These are phyloP conservation scores for Zelleria hepariella DNA, from an alignment of 2,888 invertebrate genomes.

Conservation along the genomic window DNA sequence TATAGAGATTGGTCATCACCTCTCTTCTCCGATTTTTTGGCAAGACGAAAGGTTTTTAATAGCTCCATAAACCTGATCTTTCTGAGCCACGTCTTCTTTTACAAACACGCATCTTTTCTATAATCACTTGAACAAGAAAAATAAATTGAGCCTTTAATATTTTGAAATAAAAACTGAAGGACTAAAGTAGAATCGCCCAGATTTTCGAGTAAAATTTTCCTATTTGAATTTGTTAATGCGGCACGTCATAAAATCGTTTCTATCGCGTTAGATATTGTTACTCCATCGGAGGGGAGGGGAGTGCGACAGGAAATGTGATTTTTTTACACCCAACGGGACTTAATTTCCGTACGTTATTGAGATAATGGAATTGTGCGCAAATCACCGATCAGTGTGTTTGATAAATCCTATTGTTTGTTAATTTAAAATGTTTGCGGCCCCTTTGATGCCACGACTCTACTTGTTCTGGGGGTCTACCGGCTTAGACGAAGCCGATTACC, in stretches of 20 bases:
- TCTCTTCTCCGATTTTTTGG: too few species aligned
- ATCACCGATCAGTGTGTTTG: neutral
- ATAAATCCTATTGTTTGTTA: neutral
- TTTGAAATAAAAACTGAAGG: neutral
- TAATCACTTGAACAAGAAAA: too few species aligned
- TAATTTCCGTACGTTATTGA: conserved; percentile 2
- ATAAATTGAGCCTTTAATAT: neutral
- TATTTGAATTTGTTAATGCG: conserved; percentile 38
- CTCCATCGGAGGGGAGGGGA: neutral
- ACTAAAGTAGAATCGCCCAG: neutral
- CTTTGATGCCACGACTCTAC: too few species aligned
- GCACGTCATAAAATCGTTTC: conserved; percentile 46
- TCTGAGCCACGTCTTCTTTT: too few species aligned
- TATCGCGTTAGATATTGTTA: conserved; percentile 14
- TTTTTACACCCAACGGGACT: neutral
- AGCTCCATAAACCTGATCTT: too few species aligned
- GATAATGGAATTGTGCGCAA: neutral
- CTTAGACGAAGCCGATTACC: too few species aligned
- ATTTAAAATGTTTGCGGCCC: neutral
- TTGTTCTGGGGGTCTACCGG: too few species aligned
- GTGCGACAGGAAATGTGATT: conserved; percentile 1
- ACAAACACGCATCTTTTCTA: too few species aligned
- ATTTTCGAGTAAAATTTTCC: conserved; percentile 11
- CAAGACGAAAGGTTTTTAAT: too few species aligned
- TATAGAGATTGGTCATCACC: too few species aligned